A percentile compares a stretch with the other conserved stretches of the same genome.
These are phyloP conservation scores for Oreortyx pictus DNA, from an alignment of 2,797 vertebrate species.

Conservation along the genomic window DNA sequence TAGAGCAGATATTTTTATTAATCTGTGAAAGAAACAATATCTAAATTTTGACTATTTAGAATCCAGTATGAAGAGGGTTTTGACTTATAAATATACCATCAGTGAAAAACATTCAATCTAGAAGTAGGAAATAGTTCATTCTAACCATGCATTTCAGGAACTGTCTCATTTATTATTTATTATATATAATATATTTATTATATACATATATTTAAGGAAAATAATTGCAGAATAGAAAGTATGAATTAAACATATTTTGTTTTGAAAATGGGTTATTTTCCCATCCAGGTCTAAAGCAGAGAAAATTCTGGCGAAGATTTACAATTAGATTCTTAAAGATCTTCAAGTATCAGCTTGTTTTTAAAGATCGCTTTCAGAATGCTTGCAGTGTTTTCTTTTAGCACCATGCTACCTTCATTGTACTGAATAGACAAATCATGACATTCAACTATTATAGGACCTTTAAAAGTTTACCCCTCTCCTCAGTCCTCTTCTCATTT, in stretches of 20 bases:
- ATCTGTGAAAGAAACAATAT: neutral
- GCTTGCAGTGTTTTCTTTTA: neutral
- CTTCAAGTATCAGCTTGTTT: neutral
- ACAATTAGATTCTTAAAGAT: neutral
- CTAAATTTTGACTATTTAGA: constrained; percentile 7
- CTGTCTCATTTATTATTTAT: neutral
- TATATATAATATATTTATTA: neutral
- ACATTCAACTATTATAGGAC: neutral
- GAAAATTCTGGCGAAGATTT: neutral
- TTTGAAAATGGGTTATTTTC: neutral
- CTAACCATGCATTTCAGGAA: neutral
- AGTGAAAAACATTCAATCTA: neutral
- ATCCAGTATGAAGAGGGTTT: neutral
- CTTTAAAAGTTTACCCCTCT: constrained; percentile 14
- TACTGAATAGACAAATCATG: neutral
- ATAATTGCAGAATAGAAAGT: neutral
- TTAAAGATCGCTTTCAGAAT: neutral
- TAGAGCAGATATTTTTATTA: neutral
- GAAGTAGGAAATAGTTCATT: neutral
- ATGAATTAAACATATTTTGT: neutral
- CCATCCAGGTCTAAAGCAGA: neutral
- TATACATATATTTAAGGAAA: neutral
- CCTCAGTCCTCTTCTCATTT: constrained; percentile 46
- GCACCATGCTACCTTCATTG: neutral
- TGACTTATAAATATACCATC: neutral